These are phyloP conservation scores for Phataginus tricuspis DNA, from an alignment of 2,797 vertebrate species.

Conservation along the genomic window DNA sequence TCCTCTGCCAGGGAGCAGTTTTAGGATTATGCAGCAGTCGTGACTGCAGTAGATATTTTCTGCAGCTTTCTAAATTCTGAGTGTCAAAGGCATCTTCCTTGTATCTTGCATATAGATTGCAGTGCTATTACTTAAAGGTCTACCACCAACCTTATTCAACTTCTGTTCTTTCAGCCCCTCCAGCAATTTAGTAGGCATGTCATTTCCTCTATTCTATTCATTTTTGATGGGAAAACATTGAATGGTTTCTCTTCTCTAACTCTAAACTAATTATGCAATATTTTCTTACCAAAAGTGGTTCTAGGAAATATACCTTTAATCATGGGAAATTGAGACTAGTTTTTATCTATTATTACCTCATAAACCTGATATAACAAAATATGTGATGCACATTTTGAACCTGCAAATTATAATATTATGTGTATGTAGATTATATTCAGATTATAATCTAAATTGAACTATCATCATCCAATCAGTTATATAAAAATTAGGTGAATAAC, in stretches of 20 bases:
- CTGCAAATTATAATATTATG: background rate
- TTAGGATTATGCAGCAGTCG: background rate
- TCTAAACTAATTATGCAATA: background rate
- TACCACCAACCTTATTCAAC: background rate
- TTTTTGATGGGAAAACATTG: background rate
- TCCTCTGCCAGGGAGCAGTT: background rate
- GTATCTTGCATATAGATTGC: background rate
- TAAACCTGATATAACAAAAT: background rate
- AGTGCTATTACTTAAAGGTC: background rate
- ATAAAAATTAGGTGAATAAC: background rate
- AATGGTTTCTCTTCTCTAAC: background rate
- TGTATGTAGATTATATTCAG: background rate
- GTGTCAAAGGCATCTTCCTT: background rate
- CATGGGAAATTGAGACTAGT: background rate
- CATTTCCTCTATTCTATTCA: accelerated
- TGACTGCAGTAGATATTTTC: background rate
- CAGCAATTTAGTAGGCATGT: background rate
- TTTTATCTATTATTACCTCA: background rate
- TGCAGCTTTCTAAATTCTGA: background rate
- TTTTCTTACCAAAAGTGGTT: background rate
- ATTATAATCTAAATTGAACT: background rate
- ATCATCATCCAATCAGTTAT: background rate
- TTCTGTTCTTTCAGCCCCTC: background rate
- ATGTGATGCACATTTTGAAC: background rate
- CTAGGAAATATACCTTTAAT: background rate